These are phyloP conservation scores for Hemibagrus guttatus DNA, from an alignment of 2,797 vertebrate species.

Conservation along the genomic window DNA sequence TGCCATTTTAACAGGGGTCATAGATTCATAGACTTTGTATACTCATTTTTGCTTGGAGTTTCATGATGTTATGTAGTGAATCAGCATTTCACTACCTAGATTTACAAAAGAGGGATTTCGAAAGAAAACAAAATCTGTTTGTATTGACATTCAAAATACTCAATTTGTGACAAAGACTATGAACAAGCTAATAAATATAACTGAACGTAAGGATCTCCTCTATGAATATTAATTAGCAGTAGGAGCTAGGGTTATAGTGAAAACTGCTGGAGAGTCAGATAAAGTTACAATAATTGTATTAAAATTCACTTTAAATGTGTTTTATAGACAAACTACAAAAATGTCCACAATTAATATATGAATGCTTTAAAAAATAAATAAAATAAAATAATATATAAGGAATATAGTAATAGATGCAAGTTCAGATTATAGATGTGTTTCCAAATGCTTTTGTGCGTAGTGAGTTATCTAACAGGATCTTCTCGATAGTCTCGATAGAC, in stretches of 20 bases:
- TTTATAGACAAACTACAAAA: background rate
- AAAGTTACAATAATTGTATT: background rate
- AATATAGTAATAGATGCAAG: background rate
- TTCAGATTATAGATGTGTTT: background rate
- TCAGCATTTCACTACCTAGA: background rate
- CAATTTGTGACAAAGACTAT: background rate
- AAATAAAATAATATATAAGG: too few relatives aligned
- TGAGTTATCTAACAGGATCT: slow-evolving; percentile 55
- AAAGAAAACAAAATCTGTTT: background rate
- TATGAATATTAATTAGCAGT: background rate
- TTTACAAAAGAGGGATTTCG: background rate
- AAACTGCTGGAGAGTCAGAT: background rate
- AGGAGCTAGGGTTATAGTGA: background rate
- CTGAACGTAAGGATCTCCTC: background rate
- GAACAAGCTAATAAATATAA: background rate
- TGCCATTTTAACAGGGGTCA: too few relatives aligned
- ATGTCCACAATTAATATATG: background rate
- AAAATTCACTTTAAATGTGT: too few relatives aligned
- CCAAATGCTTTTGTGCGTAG: background rate
- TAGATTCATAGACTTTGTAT: too few relatives aligned
- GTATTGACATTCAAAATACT: background rate
- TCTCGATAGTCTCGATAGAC: background rate
- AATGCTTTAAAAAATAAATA: too few relatives aligned
- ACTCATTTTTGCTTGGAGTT: background rate
- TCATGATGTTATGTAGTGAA: background rate